Evolutionary conservation across 2,113 vertebrate species (phyloP).

Genomic region (Pterophyllum scalare): DNA sequence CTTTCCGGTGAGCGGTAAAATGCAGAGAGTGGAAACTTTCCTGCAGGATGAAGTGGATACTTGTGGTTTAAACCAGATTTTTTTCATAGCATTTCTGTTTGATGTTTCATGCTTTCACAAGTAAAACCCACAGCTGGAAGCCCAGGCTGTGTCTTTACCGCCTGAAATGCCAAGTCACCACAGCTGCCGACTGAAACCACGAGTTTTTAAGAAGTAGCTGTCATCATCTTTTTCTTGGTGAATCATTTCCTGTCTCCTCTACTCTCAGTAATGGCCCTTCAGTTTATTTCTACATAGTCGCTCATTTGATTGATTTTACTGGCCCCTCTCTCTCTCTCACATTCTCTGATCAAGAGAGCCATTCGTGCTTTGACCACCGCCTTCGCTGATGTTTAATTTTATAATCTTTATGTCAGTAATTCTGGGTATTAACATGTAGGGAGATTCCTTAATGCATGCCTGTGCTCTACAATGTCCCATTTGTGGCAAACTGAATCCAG

Average conservation of each 20-base stretch:
- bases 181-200: neutral
- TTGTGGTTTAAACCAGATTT: neutral
- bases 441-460: neutral
- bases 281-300: neutral
- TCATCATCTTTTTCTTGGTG: neutral
- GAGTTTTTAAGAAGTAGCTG: slow-evolving; percentile 19
- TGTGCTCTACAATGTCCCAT: slow-evolving; percentile 22
- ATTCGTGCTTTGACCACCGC: neutral
- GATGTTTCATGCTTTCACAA: neutral
- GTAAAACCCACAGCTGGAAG: neutral
- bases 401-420: neutral
- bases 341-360: neutral
- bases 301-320: neutral
- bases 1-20: neutral
- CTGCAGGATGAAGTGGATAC: neutral
- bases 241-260: slow-evolving; percentile 20
- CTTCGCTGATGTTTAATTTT: neutral
- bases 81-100: neutral
- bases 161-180: neutral
- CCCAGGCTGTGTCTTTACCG: neutral
- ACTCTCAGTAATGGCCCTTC: neutral
- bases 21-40: neutral
- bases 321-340: neutral
- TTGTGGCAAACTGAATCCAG: neutral
- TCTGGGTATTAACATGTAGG: neutral